Evolutionary conservation across 1,140 invertebrate genomes (phyloP).

Genomic region (Rhagoletis zephyria): DNA sequence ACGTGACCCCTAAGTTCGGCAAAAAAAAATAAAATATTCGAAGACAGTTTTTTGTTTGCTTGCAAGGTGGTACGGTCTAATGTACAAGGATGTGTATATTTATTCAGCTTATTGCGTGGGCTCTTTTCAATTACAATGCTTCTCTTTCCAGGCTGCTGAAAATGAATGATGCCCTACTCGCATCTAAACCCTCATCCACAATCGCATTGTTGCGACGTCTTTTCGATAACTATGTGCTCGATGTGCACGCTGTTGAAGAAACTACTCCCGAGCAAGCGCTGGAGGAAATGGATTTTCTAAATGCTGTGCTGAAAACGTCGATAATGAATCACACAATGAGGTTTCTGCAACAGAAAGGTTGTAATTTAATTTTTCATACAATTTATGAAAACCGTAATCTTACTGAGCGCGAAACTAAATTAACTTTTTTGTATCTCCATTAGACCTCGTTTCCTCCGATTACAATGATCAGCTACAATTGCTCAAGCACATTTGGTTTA

Average conservation of each 20-base stretch:
- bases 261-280: conserved; percentile 82
- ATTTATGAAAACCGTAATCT: neutral
- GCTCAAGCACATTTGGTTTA: conserved; percentile 85
- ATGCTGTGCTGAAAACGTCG: conserved; percentile 81
- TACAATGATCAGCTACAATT: conserved; percentile 80
- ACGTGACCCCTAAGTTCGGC: too few species aligned
- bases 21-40: too few species aligned
- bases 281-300: conserved; percentile 85
- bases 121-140: neutral
- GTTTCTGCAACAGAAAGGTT: conserved; percentile 80
- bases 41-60: too few species aligned
- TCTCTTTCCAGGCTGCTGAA: conserved; percentile 63
- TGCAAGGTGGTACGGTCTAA: neutral
- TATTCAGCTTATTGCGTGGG: neutral
- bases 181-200: conserved; percentile 75
- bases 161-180: conserved; percentile 64
- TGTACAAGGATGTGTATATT: neutral
- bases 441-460: conserved; percentile 76
- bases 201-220: conserved; percentile 79
- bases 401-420: too few species aligned
- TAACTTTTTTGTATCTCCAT: neutral
- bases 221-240: conserved; percentile 84
- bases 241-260: conserved; percentile 81
- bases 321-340: conserved; percentile 83
- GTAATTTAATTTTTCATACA: neutral